Base-by-base conservation (phyloP, 37 sponge, comb jelly and placozoan species). In the Amphimedon queenslandica region DNA sequence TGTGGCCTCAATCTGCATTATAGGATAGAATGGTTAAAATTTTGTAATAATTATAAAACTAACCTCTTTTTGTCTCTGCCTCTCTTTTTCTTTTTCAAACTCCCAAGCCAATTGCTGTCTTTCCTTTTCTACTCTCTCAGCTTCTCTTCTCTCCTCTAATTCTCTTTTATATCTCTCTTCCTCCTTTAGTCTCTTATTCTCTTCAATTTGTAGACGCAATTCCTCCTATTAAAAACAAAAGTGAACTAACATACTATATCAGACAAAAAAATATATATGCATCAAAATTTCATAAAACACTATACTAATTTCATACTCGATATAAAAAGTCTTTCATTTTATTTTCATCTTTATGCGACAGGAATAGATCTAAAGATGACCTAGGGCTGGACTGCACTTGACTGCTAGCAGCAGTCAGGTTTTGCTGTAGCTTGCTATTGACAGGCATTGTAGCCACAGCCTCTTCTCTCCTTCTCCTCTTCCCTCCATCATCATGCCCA, bases 31-130 rank as follows among this genome's bases (percentile, higher is more conserved):
- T 47, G 53, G 13, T 18, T 47, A 47, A 18, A 47, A 47, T 47
- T 47, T 18, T 47, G 53, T 8, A n/a, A 60, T n/a, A 25, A n/a
- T 25, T n/a, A 25, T 60, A 11, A n/a, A 60, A 6, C 68, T 21
- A 57, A 81, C 82, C 69, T 61, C 74, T 32, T 81, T 81, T 38
- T 51, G 25, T 5, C 65, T n/a, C 27, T 31, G 37, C 57, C 31
- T 47, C 65, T 76, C 77, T 58, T 27, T 39, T 57, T 76, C 83
- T 27, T 37, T 58, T 43, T 69, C 27, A 31, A 61, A 29, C 20
- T 58, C 66, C 23, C 29, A 36, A 35, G 47, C 24, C 8, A 64
- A 13, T 33, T 32, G 0, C 31, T 70, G 55, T 37, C 69, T 68
- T 70, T 76, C 83, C 70, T 41, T 63, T 28, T 0, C 70, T 42